Percentiles rank a stretch among this genome's conserved stretches.
These are phyloP conservation scores for Chloromyia formosa DNA, from an alignment of 2,888 invertebrate species.

Conservation along the genomic window DNA sequence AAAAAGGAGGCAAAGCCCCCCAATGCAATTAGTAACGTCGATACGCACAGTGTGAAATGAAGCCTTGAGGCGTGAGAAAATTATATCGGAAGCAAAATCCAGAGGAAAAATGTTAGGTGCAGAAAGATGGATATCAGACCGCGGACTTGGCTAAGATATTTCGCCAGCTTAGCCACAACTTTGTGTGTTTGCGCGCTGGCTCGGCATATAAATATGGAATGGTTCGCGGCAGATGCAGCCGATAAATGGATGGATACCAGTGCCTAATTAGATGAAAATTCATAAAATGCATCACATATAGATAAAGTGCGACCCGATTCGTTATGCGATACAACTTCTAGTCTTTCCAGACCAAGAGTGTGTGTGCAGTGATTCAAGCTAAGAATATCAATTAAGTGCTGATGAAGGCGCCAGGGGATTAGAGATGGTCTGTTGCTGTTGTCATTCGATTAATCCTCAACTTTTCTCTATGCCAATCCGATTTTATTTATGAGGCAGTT, in stretches of 20 bases:
- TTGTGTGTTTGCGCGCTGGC: not conserved
- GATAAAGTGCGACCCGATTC: constrained; percentile 4
- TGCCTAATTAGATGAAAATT: constrained; percentile 34
- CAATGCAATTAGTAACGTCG: constrained; percentile 35
- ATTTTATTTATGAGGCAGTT: constrained; percentile 21
- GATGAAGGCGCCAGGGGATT: constrained; percentile 35
- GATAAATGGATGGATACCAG: too few relatives aligned
- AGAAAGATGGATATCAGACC: constrained; percentile 10
- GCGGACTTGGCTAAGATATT: not conserved
- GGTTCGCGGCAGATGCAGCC: too few relatives aligned
- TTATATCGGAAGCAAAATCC: constrained; percentile 15
- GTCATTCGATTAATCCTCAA: constrained; percentile 25
- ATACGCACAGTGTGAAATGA: constrained; percentile 34
- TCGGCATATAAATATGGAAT: not conserved
- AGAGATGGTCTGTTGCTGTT: constrained; percentile 13
- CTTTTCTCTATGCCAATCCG: constrained; percentile 2
- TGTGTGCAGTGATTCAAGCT: not conserved
- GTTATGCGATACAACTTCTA: constrained; percentile 20
- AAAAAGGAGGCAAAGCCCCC: constrained; percentile 9
- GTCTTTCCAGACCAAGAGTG: not conserved
- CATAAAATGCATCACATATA: constrained; percentile 22
- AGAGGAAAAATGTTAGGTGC: constrained; percentile 23
- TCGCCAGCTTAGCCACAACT: constrained; percentile 25
- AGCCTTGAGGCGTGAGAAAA: constrained; percentile 38
- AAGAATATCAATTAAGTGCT: constrained; percentile 30